Base-by-base conservation (phyloP, 1,140 invertebrate species). In the Archivesica marissinica region DNA sequence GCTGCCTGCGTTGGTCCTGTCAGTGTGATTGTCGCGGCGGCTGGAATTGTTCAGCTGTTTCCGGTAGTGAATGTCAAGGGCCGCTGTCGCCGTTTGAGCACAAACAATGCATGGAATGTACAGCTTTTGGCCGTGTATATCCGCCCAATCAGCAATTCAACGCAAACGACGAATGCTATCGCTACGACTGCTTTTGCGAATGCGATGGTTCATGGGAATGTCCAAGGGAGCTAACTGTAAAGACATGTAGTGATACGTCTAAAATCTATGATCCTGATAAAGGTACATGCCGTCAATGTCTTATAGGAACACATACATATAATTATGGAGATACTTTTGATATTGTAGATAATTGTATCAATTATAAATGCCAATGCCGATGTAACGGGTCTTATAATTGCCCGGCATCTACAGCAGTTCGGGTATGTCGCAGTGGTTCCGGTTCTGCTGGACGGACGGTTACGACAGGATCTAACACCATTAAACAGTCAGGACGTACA, bases 351-450 rank as follows among this genome's bases (percentile, higher is more conserved):
- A 85, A 87, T 72, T 91, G 90, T 54, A 68, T 86, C 15, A 64
- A 87, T 33, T 90, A 87, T 64, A 76, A 82, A 59, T 90, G 89
- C 56, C 44, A 41, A 20, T 89, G 89, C 52, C 84, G 85, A 35
- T 90, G 88, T 74, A 77, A 89, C 56, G 88, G 86, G 7, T 39
- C 68, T 13, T 87, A 84, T 61, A 82, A 83, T 44, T 90, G 89
- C 56, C 88, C 88, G 0, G 88, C 83, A 11, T 76, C 84, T 30
- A 87, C 68, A 4, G 84, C 83, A 4, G 75, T 64, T 2, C 35
- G 78, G 0, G 84, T 90, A n/a, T 90, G 86, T 52, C 28, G 74
- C 13, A 39, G n/a, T 2, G 82, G 74, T 11, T 54, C 56, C 20
- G 75, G 74, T 9, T 33, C 74, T 0, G 41, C 23, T 23, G 82